These are phyloP conservation scores for Zaprionus vittiger DNA, from an alignment of 1,140 invertebrate genomes.

Conservation along the genomic window DNA sequence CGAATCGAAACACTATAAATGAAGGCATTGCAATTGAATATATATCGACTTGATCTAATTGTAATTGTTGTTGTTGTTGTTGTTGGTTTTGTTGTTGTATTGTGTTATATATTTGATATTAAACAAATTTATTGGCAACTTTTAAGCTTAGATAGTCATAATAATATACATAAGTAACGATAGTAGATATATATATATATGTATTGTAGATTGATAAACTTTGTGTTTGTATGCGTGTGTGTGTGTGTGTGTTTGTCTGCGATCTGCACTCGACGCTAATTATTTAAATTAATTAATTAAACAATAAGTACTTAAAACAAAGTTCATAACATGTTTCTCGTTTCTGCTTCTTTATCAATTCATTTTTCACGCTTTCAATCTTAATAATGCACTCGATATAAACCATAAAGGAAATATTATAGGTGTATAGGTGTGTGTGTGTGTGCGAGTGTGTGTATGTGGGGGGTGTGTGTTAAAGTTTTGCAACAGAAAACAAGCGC, in stretches of 20 bases:
- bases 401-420: slow-evolving; percentile 50
- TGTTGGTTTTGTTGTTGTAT: slow-evolving; percentile 27
- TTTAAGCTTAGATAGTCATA: slow-evolving; percentile 75
- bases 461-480: slow-evolving; percentile 22
- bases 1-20: slow-evolving; percentile 16
- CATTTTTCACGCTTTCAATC: slow-evolving; percentile 53
- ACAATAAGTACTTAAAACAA: slow-evolving; percentile 83
- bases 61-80: slow-evolving; percentile 9
- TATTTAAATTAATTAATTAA: slow-evolving; percentile 70
- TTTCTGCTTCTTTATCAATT: slow-evolving; percentile 34
- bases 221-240: slow-evolving; percentile 27
- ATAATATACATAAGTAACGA: slow-evolving; percentile 81
- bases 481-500: slow-evolving; percentile 75
- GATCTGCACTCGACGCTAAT: slow-evolving; percentile 39
- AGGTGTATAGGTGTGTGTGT: slow-evolving; percentile 14
- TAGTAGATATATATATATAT: slow-evolving; percentile 39
- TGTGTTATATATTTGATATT: slow-evolving; percentile 46
- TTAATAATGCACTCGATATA: slow-evolving; percentile 74
- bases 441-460: slow-evolving; percentile 23
- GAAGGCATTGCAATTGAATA: slow-evolving; percentile 13
- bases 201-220: slow-evolving; percentile 47
- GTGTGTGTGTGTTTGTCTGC: slow-evolving; percentile 19
- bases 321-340: slow-evolving; percentile 71
- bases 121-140: slow-evolving; percentile 67
- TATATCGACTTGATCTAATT: slow-evolving; percentile 14